Evolutionary conservation across 2,113 vertebrate species (phyloP).

Genomic region (Acrocephalus kingi): DNA sequence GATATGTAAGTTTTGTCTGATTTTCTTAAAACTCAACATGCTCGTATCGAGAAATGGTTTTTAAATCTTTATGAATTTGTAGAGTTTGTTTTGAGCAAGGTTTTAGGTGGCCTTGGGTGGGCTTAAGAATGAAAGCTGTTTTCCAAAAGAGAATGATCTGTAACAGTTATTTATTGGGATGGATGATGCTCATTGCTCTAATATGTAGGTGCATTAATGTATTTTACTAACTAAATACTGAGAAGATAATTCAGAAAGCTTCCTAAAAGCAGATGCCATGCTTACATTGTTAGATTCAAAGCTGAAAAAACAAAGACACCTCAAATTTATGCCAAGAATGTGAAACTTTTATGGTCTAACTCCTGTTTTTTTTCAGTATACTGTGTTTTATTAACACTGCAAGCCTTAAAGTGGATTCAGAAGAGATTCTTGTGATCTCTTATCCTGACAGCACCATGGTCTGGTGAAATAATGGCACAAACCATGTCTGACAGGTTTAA

Average conservation of each 20-base stretch:
- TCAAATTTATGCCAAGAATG: neutral
- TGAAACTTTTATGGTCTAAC: neutral
- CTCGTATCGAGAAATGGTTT: neutral
- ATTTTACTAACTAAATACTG: neutral
- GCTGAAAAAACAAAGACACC: neutral
- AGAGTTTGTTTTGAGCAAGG: neutral
- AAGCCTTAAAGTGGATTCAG: conserved; percentile 23
- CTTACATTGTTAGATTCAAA: neutral
- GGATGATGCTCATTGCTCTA: neutral
- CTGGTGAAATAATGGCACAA: conserved; percentile 25
- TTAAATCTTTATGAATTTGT: neutral
- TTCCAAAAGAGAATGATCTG: neutral
- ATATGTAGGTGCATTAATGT: neutral
- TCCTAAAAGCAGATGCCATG: neutral
- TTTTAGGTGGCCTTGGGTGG: neutral
- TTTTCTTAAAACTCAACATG: neutral
- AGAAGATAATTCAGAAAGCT: neutral
- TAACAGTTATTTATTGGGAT: neutral
- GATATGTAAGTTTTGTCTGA: neutral
- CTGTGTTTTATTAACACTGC: neutral
- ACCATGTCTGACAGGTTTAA: conserved; percentile 13
- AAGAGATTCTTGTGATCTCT: neutral
- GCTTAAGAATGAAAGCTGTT: neutral
- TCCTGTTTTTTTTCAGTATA: neutral
- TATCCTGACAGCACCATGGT: neutral